These are phyloP conservation scores for Drosophila setifemur DNA, from an alignment of 1,140 invertebrate species.

Conservation along the genomic window DNA sequence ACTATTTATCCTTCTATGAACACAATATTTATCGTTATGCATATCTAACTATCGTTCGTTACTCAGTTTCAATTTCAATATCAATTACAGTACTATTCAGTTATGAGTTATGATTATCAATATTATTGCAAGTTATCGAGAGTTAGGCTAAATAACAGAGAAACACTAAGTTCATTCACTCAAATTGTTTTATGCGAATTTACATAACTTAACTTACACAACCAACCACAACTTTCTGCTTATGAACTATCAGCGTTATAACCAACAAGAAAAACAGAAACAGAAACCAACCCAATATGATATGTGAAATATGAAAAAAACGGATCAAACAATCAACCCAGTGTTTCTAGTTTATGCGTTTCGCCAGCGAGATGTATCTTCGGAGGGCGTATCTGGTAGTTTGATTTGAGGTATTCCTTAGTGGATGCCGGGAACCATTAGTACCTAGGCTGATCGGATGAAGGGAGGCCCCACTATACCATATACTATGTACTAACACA, in stretches of 20 bases:
- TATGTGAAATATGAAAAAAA: slow-evolving; percentile 41
- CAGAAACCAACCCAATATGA: slow-evolving; percentile 22
- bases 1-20: slow-evolving; percentile 52
- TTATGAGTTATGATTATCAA: slow-evolving; percentile 39
- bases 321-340: slow-evolving; percentile 35
- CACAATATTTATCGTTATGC: slow-evolving; percentile 50
- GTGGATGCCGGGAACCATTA: slow-evolving; percentile 19
- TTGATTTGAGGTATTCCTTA: slow-evolving; percentile 10
- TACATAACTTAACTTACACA: slow-evolving; percentile 56
- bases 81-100: slow-evolving; percentile 41
- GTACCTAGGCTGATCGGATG: slow-evolving; percentile 47
- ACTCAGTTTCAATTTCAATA: slow-evolving; percentile 59
- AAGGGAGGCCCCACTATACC: slow-evolving; percentile 29
- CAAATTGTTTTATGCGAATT: slow-evolving; percentile 69
- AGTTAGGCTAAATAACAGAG: slow-evolving; percentile 71
- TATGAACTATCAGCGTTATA: slow-evolving; percentile 57
- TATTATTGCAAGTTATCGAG: slow-evolving; percentile 71
- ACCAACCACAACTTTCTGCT: slow-evolving; percentile 52
- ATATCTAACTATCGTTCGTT: slow-evolving; percentile 72
- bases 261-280: slow-evolving; percentile 27
- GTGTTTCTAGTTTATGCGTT: slow-evolving; percentile 66
- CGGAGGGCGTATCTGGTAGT: slow-evolving; percentile 16
- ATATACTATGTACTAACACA: slow-evolving; percentile 48
- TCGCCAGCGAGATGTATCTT: slow-evolving; percentile 23
- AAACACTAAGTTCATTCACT: slow-evolving; percentile 72